Evolutionary conservation across 2,113 vertebrate species (phyloP), one percentile per base, ranked within the genome.

Genomic region (Gavialis gangeticus): DNA sequence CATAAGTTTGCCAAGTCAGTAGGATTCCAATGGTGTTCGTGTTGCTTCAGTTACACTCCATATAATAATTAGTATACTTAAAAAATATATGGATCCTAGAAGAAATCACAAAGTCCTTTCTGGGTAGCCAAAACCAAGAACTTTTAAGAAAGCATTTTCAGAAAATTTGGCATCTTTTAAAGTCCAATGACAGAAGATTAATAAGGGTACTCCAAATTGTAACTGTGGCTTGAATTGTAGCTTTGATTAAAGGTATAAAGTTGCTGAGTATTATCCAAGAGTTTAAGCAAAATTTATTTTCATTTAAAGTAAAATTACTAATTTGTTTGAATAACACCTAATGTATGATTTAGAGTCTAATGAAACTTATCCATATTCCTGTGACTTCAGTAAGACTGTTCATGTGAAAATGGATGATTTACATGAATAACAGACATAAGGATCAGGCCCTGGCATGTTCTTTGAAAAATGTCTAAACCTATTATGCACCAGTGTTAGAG

Each of bases 51-150:
- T 79, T 82, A 92, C 46, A 90, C 85, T 57, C 63, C 14, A n/a
- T 79, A 59, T 18, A 80, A 4, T 80, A 90, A 84, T 78, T 87
- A 86, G 92, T 90, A 34, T 75, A 90, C 90, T 94, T 78, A 90
- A 46, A 86, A 27, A 60, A 84, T 2, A 59, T 27, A 86, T 9
- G 92, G 57, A 85, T 34, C 87, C 28, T 58, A 79, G 63, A 79
- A 92, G 8, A 46, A 46, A 7, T 82, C 62, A 83, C 30, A 76
- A 89, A 85, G 21, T 57, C 21, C 27, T 27, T 19, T 79, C 79
- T 79, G 81, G 78, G 28, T 73, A 75, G 10, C 12, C 69, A 75
- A 5, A 82, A 54, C 46, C 28, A 22, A 30, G 27, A 84, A 75
- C 12, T 81, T 69, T 27, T 80, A 56, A 27, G 59, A 10, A 96